A percentile compares a stretch with the other conserved stretches of the same genome.
These are phyloP conservation scores for Hermaeophaga mercurialis DNA, from an alignment of 2,888 invertebrate genomes.

Conservation along the genomic window DNA sequence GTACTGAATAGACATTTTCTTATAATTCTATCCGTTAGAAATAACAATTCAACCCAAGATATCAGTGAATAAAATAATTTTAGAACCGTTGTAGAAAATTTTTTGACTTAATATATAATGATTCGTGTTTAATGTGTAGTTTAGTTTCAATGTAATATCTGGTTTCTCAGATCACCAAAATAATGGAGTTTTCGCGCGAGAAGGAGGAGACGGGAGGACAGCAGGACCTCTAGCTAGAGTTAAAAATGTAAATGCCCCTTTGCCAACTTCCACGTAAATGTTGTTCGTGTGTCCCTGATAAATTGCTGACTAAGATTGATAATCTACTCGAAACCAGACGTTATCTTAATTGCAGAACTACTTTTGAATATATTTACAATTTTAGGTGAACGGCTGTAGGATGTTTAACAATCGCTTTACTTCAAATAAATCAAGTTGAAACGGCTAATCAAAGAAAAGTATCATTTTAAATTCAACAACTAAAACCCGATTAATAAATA, in stretches of 20 bases:
- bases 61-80: too few species aligned
- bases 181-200: neutral
- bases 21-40: too few species aligned
- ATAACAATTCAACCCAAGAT: too few species aligned
- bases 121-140: too few species aligned
- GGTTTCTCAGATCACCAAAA: neutral
- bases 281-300: slow-evolving; percentile 14
- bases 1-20: too few species aligned
- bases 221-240: neutral
- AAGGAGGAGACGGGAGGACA: neutral
- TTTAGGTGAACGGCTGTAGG: slow-evolving; percentile 5
- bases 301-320: slow-evolving; percentile 17
- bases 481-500: too few species aligned
- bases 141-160: too few species aligned
- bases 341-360: slow-evolving; percentile 15
- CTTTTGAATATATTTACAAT: slow-evolving; percentile 15
- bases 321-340: slow-evolving; percentile 13
- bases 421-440: neutral
- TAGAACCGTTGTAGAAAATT: too few species aligned
- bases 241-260: slow-evolving; percentile 12
- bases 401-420: neutral
- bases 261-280: slow-evolving; percentile 6
- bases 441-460: too few species aligned
- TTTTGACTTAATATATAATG: too few species aligned
- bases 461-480: too few species aligned